Base-by-base conservation (phyloP, 2,113 vertebrate genomes). In the Zeus faber region DNA sequence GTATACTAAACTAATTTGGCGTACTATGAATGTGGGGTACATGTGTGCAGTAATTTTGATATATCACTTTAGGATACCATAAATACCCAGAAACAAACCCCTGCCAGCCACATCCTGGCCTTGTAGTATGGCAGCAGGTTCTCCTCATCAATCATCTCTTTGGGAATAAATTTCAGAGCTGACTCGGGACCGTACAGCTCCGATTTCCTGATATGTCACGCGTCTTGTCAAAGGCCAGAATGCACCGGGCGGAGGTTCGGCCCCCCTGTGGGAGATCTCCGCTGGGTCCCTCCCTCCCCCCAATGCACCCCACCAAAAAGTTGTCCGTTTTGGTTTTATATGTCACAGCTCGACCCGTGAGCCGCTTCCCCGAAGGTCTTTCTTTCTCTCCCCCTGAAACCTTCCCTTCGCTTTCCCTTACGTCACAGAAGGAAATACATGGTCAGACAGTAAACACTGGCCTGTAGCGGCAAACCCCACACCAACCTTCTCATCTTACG, bases 61-160 rank as follows among this genome's bases (percentile, higher is more conserved):
- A n/a, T n/a, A n/a, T n/a, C n/a, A n/a, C n/a, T n/a, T n/a, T n/a
- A n/a, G n/a, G n/a, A n/a, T n/a, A n/a, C n/a, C n/a, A n/a, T n/a
- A n/a, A n/a, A 27, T 20, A 11, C 27, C 29, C 37, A 35, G 41
- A 43, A 46, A 11, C 57, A 3, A 23, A 29, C 3, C 53, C 2
- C 53, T 64, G 74, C 58, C 65, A 70, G 52, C 58, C 49, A 25
- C 9, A 56, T 74, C 47, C 23, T 51, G 58, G 65, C 62, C 60
- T 54, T 43, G 53, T 11, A 46, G 21, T 7, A 24, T n/a, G 23
- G 47, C 65, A 79, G 74, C 63, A 80, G 76, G 65, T 48, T 17
- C 2, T 25, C 67, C 65, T 77, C 79, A 80, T 86, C 78, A 81
- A 76, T 86, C 84, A 82, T 74, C 48, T 39, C 50, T 62, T 46